phyloP scores from a whole-genome alignment of 1,140 invertebrate genomes.

The Cherax destructor region DNA sequence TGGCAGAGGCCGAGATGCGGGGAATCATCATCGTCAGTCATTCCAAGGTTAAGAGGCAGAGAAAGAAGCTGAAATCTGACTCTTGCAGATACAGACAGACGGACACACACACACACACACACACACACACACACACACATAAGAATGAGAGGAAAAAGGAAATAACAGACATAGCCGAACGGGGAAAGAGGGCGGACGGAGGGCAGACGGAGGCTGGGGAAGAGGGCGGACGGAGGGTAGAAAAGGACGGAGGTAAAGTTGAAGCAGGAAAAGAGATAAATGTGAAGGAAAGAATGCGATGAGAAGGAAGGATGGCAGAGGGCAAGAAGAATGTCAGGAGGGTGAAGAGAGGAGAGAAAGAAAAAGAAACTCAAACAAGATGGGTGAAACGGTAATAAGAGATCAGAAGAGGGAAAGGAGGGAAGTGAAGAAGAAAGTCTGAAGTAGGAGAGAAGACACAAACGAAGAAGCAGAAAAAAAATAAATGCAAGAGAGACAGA shows the following conservation, averaged over 20 bases:
- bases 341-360: background rate
- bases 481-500: no score
- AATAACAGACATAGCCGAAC: background rate
- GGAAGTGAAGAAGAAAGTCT: background rate
- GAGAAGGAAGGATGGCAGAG: background rate
- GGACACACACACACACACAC: no score
- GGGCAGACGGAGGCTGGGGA: background rate
- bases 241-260: no score
- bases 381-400: no score
- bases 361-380: background rate
- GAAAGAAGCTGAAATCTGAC: no score
- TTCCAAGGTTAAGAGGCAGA: no score
- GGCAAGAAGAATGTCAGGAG: background rate
- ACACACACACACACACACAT: no score
- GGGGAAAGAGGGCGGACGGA: no score
- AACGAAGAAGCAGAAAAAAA: background rate
- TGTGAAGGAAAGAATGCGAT: background rate
- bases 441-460: background rate
- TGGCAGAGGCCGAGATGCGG: no score
- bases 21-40: no score
- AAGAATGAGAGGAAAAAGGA: background rate
- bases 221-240: background rate
- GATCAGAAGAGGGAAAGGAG: no score
- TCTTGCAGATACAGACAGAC: no score
- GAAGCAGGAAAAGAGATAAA: background rate